These are phyloP conservation scores for Acleris laterana DNA, from an alignment of 2,888 invertebrate genomes.

Conservation along the genomic window DNA sequence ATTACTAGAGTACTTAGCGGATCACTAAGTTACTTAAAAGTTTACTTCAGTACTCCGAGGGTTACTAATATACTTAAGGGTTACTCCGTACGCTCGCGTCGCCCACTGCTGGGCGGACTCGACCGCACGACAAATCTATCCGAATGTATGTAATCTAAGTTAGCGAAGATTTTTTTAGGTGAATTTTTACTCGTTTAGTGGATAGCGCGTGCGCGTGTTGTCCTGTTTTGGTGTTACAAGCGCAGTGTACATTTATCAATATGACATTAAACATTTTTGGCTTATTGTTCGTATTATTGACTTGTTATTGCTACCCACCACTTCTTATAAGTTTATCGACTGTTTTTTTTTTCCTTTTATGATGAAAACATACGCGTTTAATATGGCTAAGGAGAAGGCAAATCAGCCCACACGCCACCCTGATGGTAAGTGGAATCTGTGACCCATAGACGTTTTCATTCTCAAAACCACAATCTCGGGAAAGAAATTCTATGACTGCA, in stretches of 20 bases:
- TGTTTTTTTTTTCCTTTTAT: no score
- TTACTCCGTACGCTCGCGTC: conserved; percentile 27
- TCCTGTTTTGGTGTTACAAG: conserved; percentile 78
- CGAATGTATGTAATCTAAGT: conserved; percentile 70
- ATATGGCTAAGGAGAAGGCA: no score
- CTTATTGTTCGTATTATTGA: conserved; percentile 82
- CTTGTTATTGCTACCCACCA: conserved; percentile 52
- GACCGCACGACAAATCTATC: conserved; percentile 55
- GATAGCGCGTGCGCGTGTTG: conserved; percentile 81
- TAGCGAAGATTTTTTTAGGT: conserved; percentile 77
- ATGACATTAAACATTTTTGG: conserved; percentile 84
- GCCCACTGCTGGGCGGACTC: conserved; percentile 38
- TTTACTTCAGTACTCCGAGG: conserved; percentile 15
- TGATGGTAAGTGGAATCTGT: no score
- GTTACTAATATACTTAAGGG: conserved; percentile 18
- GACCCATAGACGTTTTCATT: no score
- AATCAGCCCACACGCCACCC: no score
- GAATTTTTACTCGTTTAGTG: conserved; percentile 80
- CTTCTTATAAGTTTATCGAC: no score
- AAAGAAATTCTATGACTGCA: no score
- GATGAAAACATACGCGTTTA: no score
- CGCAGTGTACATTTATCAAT: conserved; percentile 82
- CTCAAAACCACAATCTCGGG: no score
- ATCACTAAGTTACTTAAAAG: conserved; percentile 2
- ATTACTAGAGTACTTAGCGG: conserved; percentile 5